Evolutionary conservation across 1,140 invertebrate species (phyloP).

Genomic region (Ceratosolen solmsi): DNA sequence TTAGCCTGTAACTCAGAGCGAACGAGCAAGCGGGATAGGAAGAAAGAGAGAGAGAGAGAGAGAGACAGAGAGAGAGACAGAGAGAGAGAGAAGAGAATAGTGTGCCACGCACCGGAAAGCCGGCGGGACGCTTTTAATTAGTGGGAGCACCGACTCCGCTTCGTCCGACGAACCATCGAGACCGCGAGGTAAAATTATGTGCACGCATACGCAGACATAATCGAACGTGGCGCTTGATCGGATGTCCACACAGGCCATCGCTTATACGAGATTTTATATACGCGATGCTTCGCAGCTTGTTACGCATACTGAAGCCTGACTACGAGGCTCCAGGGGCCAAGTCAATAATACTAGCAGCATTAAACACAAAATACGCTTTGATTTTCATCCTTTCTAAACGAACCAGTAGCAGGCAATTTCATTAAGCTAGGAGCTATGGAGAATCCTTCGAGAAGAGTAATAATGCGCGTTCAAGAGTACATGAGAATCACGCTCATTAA

Average conservation of each 20-base stretch:
- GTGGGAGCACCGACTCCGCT: conserved; percentile 16
- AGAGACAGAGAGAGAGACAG: too few relatives aligned
- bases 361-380: neutral
- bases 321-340: neutral
- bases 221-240: conserved; percentile 36
- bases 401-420: neutral
- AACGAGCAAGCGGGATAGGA: neutral
- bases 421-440: neutral
- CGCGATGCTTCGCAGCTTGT: too few relatives aligned
- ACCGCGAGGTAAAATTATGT: conserved; percentile 17
- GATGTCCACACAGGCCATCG: too few relatives aligned
- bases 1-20: neutral
- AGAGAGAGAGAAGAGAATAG: too few relatives aligned
- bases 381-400: neutral
- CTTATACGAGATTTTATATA: too few relatives aligned
- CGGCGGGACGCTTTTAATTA: conserved; percentile 48
- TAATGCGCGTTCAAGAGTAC: neutral
- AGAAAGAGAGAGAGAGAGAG: too few relatives aligned
- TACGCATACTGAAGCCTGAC: too few relatives aligned
- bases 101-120: conserved; percentile 34
- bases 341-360: neutral
- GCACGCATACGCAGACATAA: neutral
- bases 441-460: conserved; percentile 15
- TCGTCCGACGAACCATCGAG: neutral
- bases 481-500: neutral